These are phyloP conservation scores for Galerucella nymphaeae DNA, from an alignment of 2,888 invertebrate species.

Conservation along the genomic window DNA sequence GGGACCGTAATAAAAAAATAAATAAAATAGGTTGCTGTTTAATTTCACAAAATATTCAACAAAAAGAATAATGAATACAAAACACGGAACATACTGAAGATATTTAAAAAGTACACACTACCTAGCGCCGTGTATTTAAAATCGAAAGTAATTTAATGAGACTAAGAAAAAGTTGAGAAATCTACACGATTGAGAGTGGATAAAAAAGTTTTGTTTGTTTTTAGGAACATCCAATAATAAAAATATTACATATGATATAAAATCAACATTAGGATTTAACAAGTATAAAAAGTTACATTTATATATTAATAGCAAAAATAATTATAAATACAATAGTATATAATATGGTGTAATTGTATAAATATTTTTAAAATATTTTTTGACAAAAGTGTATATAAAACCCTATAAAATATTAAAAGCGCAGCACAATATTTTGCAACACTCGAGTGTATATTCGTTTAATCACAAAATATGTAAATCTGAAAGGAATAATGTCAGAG, in stretches of 20 bases:
- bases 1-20: too few relatives aligned
- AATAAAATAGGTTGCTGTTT: too few relatives aligned
- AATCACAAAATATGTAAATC: conserved; percentile 13
- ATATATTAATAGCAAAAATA: conserved; percentile 10
- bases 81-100: too few relatives aligned
- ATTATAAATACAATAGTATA: conserved; percentile 9
- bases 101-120: too few relatives aligned
- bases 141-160: too few relatives aligned
- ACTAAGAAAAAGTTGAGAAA: too few relatives aligned
- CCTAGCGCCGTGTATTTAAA: too few relatives aligned
- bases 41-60: too few relatives aligned
- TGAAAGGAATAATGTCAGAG: conserved; percentile 4
- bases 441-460: neutral
- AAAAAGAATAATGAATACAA: too few relatives aligned
- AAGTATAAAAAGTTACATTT: conserved; percentile 12
- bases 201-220: too few relatives aligned
- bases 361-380: conserved; percentile 12
- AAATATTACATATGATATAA: neutral
- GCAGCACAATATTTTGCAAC: conserved; percentile 9
- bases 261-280: neutral
- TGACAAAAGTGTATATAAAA: conserved; percentile 8
- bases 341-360: conserved; percentile 6
- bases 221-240: too few relatives aligned
- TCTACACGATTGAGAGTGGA: too few relatives aligned
- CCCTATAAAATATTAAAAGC: conserved; percentile 11